Evolutionary conservation across 2,797 vertebrate genomes (phyloP), one percentile per base, ranked within the genome.

Genomic region (Gobionotothen gibberifrons): DNA sequence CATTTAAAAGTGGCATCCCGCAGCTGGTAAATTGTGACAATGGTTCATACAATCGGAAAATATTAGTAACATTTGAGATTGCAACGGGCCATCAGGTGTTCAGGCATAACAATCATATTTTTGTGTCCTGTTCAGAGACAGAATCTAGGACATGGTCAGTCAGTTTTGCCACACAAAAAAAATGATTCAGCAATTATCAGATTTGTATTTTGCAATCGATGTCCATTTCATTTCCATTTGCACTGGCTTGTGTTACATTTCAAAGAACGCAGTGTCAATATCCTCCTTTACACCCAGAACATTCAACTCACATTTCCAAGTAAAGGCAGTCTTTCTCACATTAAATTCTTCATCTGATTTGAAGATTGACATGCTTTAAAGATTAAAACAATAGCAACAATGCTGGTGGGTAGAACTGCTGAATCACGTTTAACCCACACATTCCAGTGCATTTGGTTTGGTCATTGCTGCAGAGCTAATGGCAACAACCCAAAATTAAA

Each of bases 351-450:
- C 16, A 74, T 40, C 16, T 49, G 42, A 72, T 78, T 59, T 47
- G 19, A 67, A 14, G 68, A 65, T 66, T 74, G 47, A 74, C 63
- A 56, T 43, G 59, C 3, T 58, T 17, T 48, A 61, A 73, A 69
- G 16, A 17, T 12, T 52, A 73, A 77, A 69, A 69, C 39, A 32
- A 65, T 77, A 86, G 62, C 72, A 85, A 82, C 43, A 42, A 52
- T 36, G 77, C 72, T 60, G 63, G 80, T 83, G 70, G 79, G 72
- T 52, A 64, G 66, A 86, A 52, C 17, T 69, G 62, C 69, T 63
- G 64, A 78, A 36, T 74, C 9, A 81, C 70, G 52, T 63, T 55
- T 22, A 72, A 78, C 70, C 72, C 62, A 78, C 75, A 68, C 13
- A 16, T 55, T 49, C 17, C 61, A 84, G 76, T 76, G 61, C 81